phyloP scores from a whole-genome alignment of 1,140 invertebrate species.

The Adoxophyes honmai region DNA sequence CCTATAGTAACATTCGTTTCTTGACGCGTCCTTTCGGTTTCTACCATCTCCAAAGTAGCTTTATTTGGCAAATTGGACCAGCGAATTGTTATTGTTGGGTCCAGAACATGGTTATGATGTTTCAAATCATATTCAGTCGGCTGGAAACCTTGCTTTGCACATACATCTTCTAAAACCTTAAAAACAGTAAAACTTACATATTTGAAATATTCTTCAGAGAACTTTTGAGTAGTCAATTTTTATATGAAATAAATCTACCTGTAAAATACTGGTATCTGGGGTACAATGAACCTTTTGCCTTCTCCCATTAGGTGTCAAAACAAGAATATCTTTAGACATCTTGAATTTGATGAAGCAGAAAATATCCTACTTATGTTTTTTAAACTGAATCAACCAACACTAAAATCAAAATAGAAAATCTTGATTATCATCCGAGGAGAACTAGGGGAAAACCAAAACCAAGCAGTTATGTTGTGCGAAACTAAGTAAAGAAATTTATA shows the following conservation, averaged over 20 bases:
- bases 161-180: slow-evolving; percentile 88
- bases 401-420: neutral
- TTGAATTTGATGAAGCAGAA: too few species aligned
- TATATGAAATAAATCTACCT: slow-evolving; percentile 76
- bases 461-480: too few species aligned
- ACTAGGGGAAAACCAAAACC: too few species aligned
- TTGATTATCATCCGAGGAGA: neutral
- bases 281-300: slow-evolving; percentile 83
- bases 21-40: slow-evolving; percentile 78
- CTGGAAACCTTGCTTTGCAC: slow-evolving; percentile 84
- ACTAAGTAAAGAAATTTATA: too few species aligned
- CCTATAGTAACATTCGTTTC: slow-evolving; percentile 83
- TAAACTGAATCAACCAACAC: too few species aligned
- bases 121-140: slow-evolving; percentile 86
- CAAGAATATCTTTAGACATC: slow-evolving; percentile 73
- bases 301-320: slow-evolving; percentile 83
- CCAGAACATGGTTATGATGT: slow-evolving; percentile 86
- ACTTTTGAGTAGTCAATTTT: too few species aligned
- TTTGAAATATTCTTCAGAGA: too few species aligned
- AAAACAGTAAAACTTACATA: slow-evolving; percentile 34
- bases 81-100: slow-evolving; percentile 83
- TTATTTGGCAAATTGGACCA: slow-evolving; percentile 91
- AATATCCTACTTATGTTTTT: too few species aligned
- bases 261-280: slow-evolving; percentile 83
- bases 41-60: slow-evolving; percentile 87